Evolutionary conservation across 2,888 invertebrate species (phyloP), one percentile per base, ranked within the genome.

Genomic region (Ephialtes manifestator): DNA sequence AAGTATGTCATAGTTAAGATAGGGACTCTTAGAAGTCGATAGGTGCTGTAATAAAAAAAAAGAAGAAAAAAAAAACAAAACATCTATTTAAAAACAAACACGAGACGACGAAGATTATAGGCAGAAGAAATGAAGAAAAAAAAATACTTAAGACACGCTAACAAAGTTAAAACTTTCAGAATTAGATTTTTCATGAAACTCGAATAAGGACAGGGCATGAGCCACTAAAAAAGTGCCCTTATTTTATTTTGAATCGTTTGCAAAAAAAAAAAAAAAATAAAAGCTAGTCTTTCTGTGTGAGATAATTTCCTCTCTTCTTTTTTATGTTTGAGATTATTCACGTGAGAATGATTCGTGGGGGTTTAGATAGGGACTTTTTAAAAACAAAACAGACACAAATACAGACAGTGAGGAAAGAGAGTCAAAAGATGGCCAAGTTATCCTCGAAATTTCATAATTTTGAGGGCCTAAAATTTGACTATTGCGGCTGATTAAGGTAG

Each of bases 1-100:
- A 95, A 95, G 94, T 94, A 95, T 95, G 95, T 92, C 93, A 92
- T 93, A 92, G 91, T 88, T 93, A 92, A 89, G 88, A 90, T 93
- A 92, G 92, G 90, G 90, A 90, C 90, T 92, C 89, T 91, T 90
- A 92, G 92, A 91, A 91, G 92, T 92, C 94, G 95, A 95, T 95
- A 95, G 95, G 95, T 95, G 95, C 95, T 95, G 95, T 95, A 95
- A 95, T 94, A 92, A 95, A 95, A 95, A 95, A 24, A 95, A 95
- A 95, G 94, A 94, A 94, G 94, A 95, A 95, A 95, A 94, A 94
- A 94, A 94, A 95, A 95, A 90, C 88, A 95, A 95, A 70, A 15
- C n/a, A 48, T 53, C 35, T 53, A 70, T 53, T 70, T 70, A 35
- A 63, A 75, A 53, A 80, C 51, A 68, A 67, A 74, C 55, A 84